phyloP scores from a whole-genome alignment of 2,888 invertebrate species.

The Ormyrus nitidulus region DNA sequence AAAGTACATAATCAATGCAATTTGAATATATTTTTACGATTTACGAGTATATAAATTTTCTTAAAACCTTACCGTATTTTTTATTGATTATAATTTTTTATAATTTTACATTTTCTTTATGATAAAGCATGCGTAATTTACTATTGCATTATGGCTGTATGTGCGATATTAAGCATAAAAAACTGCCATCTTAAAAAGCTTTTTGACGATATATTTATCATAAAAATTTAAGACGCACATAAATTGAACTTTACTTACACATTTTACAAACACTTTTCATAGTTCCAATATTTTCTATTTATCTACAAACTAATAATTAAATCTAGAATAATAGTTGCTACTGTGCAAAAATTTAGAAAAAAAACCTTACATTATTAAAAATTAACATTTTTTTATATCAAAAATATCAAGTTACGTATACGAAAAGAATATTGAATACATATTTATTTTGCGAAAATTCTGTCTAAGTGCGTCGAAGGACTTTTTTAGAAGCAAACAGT shows the following conservation, averaged over 20 bases:
- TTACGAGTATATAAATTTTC: background rate
- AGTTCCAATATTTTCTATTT: background rate
- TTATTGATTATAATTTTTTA: background rate
- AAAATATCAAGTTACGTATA: background rate
- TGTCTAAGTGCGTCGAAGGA: conserved; percentile 15
- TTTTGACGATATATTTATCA: conserved; percentile 6
- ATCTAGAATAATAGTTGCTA: background rate
- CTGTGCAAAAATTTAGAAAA: conserved; percentile 14
- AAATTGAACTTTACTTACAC: background rate
- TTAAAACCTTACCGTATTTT: conserved; percentile 8
- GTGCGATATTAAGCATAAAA: conserved; percentile 25
- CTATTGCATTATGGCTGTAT: conserved; percentile 27
- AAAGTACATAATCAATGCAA: too few relatives aligned
- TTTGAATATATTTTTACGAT: too few relatives aligned
- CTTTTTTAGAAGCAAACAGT: conserved; percentile 19
- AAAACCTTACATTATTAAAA: too few relatives aligned
- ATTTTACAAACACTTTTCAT: background rate
- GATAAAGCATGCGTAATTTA: conserved; percentile 50
- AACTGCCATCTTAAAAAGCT: conserved; percentile 27
- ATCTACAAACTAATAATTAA: conserved; percentile 29
- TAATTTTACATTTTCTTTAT: conserved; percentile 13
- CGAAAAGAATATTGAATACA: conserved; percentile 1
- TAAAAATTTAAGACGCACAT: background rate
- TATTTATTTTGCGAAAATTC: conserved; percentile 26
- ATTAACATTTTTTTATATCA: background rate